Evolutionary conservation across 1,140 invertebrate genomes (phyloP), one percentile per base, ranked within the genome.

Genomic region (Alviniconcha marisindica): DNA sequence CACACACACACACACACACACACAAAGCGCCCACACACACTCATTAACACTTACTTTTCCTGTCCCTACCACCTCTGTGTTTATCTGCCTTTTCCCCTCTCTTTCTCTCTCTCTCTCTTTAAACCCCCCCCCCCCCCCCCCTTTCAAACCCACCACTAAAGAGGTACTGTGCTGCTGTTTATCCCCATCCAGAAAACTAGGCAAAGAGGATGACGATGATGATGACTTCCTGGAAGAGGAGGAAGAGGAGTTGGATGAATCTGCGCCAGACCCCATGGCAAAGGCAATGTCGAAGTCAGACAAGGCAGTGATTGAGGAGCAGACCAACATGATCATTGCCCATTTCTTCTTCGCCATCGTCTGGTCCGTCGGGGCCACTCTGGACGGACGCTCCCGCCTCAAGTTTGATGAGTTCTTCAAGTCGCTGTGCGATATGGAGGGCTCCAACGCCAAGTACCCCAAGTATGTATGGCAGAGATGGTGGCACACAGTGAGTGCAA

Each of bases 401-500:
- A 92, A 92, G 85, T 93, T 93, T 90, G 91, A 93, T 63, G 91
- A 92, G 81, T 93, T 92, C 76, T 92, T 93, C 83, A 86, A 89
- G 71, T 83, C 69, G 15, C 83, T 92, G 7, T 93, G 92, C 87
- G 91, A 91, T 24, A 92, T 90, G 88, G 92, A 93, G 63, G 88
- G 88, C 63, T 83, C 77, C 12, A 88, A 88, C 28, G 87, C 88
- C 18, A 91, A 92, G 84, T 94, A 96, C 92, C 96, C 97, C 0
- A 97, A 86, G 92, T 92, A 86, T 82, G 73, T 5, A 48, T 48
- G 44, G 18, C n/a, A 48, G 44, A 48, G 44, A 48, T 48, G 44
- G 5, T 48, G 44, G 44, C 5, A 48, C 44, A 48, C 7, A 48
- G 44, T n/a, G n/a, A n/a, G n/a, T n/a, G n/a, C n/a, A n/a, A n/a